Base-by-base conservation (phyloP, 2,888 invertebrate species). In the Teleiodes luculella region DNA sequence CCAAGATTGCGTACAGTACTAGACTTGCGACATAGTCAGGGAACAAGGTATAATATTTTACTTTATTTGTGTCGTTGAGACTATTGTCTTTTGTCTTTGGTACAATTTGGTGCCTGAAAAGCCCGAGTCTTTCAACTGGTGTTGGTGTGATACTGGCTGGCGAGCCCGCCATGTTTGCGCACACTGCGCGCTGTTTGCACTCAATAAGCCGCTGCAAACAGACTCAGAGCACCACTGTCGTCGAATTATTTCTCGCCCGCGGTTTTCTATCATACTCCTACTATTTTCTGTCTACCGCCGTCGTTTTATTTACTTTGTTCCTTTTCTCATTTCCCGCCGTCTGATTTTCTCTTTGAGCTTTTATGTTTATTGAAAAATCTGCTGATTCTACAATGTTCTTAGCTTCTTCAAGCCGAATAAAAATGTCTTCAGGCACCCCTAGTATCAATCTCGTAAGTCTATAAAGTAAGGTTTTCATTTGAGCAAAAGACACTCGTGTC, bases 181-280 rank as follows among this genome's bases (percentile, higher is more conserved):
- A 56, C 20, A 52, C 53, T 53, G 59, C 57, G 57, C 62, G 58
- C 60, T 78, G 78, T 80, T 80, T 82, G 76, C 77, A 72, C 75
- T 78, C 80, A 80, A 81, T 83, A 80, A 80, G 70, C 71, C 65
- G 68, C 61, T 58, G 74, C 75, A 80, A 80, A 80, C 76, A 80
- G 64, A 35, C 52, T 33, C 53, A 43, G 30, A 48, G 43, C 30
- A n/a, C 37, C 24, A 24, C 37, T n/a, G 41, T 20, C n/a, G 51
- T 20, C 46, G 47, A 52, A 37, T 52, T 52, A 47, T 55, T 55
- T 47, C 37, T 55, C 48, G 28, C 45, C 39, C 46, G 33, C 24
- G 13, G 28, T 50, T 54, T 41, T 41, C 46, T 47, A 53, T 46
- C 53, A 47, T 46, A 36, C 28, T 51, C 49, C 36, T n/a, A 35